Evolutionary conservation across 1,140 invertebrate genomes (phyloP).

Genomic region (Gryllus bimaculatus): DNA sequence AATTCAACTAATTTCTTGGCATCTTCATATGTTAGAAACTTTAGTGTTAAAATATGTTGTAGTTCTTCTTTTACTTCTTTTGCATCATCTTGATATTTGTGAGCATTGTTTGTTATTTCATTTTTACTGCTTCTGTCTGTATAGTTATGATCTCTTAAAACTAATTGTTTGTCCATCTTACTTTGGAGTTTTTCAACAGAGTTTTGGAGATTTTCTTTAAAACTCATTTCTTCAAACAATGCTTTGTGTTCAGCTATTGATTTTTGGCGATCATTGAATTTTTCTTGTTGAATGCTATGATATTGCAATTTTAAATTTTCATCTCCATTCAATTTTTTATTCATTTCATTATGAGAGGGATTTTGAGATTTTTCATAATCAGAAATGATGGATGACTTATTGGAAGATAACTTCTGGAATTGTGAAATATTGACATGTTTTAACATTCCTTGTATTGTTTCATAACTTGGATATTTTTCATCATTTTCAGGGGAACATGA

Average conservation of each 20-base stretch:
- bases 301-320: not conserved
- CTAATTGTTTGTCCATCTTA: not conserved
- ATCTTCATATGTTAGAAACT: not conserved
- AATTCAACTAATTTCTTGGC: not conserved
- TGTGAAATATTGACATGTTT: constrained; percentile 28
- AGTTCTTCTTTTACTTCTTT: not conserved
- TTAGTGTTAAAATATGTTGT: not conserved
- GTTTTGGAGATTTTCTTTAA: not conserved
- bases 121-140: not conserved
- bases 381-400: not conserved
- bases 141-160: not conserved
- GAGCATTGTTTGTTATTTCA: too few species aligned
- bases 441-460: constrained; percentile 22
- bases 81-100: not conserved
- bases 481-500: too few species aligned
- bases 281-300: not conserved
- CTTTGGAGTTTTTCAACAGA: not conserved
- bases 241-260: not conserved
- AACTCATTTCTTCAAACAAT: not conserved
- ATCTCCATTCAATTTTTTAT: not conserved
- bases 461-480: too few species aligned
- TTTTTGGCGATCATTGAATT: not conserved
- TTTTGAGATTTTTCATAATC: not conserved
- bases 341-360: not conserved
- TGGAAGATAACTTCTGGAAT: not conserved